These are phyloP conservation scores for Zophobas atratus DNA, from an alignment of 1,140 invertebrate species.

Conservation along the genomic window DNA sequence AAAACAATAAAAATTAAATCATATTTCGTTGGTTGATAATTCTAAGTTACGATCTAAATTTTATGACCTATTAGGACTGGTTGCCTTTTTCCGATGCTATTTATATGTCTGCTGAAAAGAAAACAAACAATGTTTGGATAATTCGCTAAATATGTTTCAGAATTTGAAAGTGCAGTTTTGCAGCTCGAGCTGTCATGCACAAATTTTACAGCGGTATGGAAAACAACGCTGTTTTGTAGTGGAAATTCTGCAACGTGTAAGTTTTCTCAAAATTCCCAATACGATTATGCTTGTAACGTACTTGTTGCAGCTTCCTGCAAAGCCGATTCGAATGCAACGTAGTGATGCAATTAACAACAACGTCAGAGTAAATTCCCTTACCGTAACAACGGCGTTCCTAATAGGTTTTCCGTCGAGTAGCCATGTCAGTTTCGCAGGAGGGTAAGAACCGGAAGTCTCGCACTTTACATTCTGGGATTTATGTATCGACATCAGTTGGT, in stretches of 20 bases:
- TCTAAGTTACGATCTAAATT: no score
- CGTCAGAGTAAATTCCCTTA: slow-evolving; percentile 61
- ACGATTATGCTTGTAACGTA: background rate
- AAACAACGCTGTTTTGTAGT: no score
- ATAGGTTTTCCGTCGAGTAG: slow-evolving; percentile 77
- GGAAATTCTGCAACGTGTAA: no score
- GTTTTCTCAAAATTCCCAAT: background rate
- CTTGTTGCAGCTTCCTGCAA: slow-evolving; percentile 10
- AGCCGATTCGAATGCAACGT: background rate
- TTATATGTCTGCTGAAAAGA: no score
- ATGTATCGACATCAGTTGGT: slow-evolving; percentile 75
- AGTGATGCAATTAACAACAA: background rate
- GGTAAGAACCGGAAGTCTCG: slow-evolving; percentile 81
- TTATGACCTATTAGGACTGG: no score
- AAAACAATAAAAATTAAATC: slow-evolving; percentile 21
- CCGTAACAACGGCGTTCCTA: slow-evolving; percentile 71
- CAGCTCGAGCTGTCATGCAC: no score
- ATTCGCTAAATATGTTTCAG: no score
- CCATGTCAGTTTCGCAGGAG: slow-evolving; percentile 82
- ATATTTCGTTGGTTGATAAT: background rate
- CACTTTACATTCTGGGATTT: slow-evolving; percentile 77
- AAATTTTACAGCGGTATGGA: no score
- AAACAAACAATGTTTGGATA: no score
- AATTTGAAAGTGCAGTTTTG: no score
- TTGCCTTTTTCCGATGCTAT: no score